A percentile compares a stretch with the other conserved stretches of the same genome.
phyloP scores from a whole-genome alignment of 2,797 vertebrate species.

The Lophotriccus pileatus region DNA sequence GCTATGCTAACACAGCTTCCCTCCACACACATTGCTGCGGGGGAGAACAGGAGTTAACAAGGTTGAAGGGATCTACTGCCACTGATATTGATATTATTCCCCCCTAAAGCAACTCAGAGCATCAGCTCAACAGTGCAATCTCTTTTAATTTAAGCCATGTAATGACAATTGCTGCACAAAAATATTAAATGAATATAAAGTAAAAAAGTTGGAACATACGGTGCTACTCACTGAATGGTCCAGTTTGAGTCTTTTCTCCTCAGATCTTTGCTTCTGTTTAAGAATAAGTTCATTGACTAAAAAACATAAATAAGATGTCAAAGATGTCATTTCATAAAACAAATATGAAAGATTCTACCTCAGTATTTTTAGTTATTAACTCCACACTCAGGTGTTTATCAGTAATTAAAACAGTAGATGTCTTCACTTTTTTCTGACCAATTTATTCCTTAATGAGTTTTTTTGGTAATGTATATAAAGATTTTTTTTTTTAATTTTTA shows the following conservation, averaged over 20 bases:
- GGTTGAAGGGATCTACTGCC: neutral
- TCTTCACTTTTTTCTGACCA: neutral
- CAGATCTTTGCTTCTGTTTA: constrained; percentile 98
- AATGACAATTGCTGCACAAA: neutral
- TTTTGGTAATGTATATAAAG: neutral
- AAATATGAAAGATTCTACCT: neutral
- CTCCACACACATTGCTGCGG: neutral
- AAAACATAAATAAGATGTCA: constrained; percentile 38
- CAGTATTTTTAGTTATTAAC: neutral
- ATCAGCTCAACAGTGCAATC: neutral
- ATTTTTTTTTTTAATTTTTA: neutral
- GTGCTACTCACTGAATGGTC: constrained; percentile 96
- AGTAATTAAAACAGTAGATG: neutral
- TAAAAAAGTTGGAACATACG: constrained; percentile 79
- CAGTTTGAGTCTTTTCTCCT: constrained; percentile 96
- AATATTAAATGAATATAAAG: constrained; percentile 25
- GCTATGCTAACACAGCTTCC: neutral
- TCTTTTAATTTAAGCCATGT: neutral
- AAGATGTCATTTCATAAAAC: neutral
- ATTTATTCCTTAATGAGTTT: neutral
- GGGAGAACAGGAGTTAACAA: neutral
- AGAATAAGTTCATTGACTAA: constrained; percentile 98
- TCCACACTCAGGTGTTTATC: neutral
- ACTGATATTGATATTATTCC: neutral
- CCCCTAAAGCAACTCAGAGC: neutral